Evolutionary conservation across 2,888 invertebrate genomes (phyloP), one percentile per base, ranked within the genome.

Genomic region (Hydrotaea diabolus): DNA sequence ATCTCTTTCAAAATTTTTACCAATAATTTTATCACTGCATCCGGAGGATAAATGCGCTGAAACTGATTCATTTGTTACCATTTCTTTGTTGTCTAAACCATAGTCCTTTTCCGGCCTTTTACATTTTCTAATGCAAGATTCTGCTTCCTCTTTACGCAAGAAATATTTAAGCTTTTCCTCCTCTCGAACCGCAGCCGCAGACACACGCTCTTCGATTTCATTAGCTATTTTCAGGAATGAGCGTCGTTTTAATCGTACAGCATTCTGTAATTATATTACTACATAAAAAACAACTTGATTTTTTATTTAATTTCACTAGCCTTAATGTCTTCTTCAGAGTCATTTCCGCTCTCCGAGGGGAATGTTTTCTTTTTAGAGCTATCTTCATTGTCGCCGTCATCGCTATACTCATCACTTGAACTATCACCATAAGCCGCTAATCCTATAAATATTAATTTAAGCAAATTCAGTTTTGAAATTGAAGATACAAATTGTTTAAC

Each of bases 381-480:
- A 23, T 43, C 93, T 57, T 88, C 88, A 39, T 88, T 84, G 57
- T 88, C 88, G 31, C 88, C 85, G 13, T 89, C 92, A 15, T 90
- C 95, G 75, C 94, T 95, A 76, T 92, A 95, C 80, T 86, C 85
- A 89, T 95, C 95, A 86, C 87, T 96, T 92, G 91, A 91, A 83
- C 90, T 90, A 87, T 95, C 95, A 90, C 95, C 96, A 93, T 97
- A 97, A 88, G 95, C 96, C 91, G 96, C 97, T 93, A 97, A 94
- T 91, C 97, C 97, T 96, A 95, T 92, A 93, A 92, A 88, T n/a
- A n/a, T 90, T 90, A 89, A 89, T 88, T 89, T 88, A 88, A 89
- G 89, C 91, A 91, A 90, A 89, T 90, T 89, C 87, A 86, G 49
- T n/a, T n/a, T 39, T 39, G 7, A 39, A 11, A 13, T 39, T 39